phyloP scores from a whole-genome alignment of 2,113 vertebrate species.

The Suncus etruscus region DNA sequence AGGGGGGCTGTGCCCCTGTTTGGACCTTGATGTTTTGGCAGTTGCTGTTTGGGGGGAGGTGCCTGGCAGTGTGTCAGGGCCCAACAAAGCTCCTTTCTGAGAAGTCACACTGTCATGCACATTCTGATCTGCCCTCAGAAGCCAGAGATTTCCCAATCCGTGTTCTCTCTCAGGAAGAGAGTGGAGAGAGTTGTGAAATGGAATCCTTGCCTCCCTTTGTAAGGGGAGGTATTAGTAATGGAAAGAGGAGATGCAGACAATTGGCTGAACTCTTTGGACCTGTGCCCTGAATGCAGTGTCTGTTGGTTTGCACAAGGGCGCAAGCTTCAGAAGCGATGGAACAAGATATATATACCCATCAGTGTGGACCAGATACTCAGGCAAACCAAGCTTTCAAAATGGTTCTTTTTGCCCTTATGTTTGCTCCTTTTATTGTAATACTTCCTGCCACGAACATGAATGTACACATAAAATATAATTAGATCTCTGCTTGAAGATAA shows the following conservation, averaged over 20 bases:
- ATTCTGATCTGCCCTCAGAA: slow-evolving; percentile 52
- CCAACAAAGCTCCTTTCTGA: slow-evolving; percentile 77
- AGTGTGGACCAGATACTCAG: neutral
- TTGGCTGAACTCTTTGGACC: slow-evolving; percentile 39
- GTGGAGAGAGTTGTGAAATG: slow-evolving; percentile 64
- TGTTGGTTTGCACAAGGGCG: slow-evolving; percentile 22
- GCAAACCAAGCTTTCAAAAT: neutral
- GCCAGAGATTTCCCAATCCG: slow-evolving; percentile 27
- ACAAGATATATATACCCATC: neutral
- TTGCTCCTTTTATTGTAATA: neutral
- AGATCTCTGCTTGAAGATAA: neutral
- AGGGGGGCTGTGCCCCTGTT: slow-evolving; percentile 57
- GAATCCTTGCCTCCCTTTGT: slow-evolving; percentile 65
- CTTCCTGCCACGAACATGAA: neutral
- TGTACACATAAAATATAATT: slow-evolving; percentile 53
- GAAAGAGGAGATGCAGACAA: slow-evolving; percentile 68
- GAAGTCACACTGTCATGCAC: slow-evolving; percentile 57
- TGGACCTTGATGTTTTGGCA: slow-evolving; percentile 68
- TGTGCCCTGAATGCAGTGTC: slow-evolving; percentile 22
- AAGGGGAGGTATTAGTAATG: slow-evolving; percentile 65
- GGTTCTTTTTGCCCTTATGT: neutral
- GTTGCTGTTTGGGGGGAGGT: slow-evolving; percentile 59
- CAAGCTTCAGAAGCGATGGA: neutral
- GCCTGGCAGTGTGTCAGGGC: neutral
- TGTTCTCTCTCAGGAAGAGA: slow-evolving; percentile 52